A percentile compares a stretch with the other conserved stretches of the same genome.
phyloP scores from a whole-genome alignment of 2,113 vertebrate genomes.

The Psephotus haematonotus region DNA sequence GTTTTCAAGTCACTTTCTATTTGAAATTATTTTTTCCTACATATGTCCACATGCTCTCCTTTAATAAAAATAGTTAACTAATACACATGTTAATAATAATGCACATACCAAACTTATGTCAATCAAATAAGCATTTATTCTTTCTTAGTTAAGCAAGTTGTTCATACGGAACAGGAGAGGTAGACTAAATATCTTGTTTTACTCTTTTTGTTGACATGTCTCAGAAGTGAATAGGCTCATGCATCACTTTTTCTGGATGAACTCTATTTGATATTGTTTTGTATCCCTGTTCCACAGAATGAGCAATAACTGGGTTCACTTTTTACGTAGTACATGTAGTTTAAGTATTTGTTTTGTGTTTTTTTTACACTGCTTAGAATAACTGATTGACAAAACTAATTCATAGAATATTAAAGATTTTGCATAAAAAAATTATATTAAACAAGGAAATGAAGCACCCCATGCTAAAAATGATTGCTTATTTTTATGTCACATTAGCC shows the following conservation, averaged over 20 bases:
- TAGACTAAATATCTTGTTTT: neutral
- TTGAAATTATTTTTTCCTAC: slow-evolving; percentile 6
- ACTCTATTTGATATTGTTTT: neutral
- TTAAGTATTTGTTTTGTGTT: neutral
- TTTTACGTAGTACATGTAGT: rapidly evolving
- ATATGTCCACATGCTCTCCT: neutral
- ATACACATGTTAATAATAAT: neutral
- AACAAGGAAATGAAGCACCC: neutral
- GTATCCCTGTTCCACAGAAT: neutral
- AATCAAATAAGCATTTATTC: neutral
- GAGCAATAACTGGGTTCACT: neutral
- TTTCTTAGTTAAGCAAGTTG: neutral
- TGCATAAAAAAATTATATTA: neutral
- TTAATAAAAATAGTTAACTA: slow-evolving; percentile 5
- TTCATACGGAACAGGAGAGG: neutral
- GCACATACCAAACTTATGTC: slow-evolving; percentile 8
- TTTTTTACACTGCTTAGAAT: neutral
- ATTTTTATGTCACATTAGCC: neutral
- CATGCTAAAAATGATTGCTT: neutral
- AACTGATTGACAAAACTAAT: neutral
- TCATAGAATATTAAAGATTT: neutral
- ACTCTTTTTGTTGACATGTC: neutral
- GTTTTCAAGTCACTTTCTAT: neutral
- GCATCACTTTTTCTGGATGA: neutral
- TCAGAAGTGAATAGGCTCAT: neutral